Evolutionary conservation across 2,797 vertebrate species (phyloP).

Genomic region (Onychomys arenicola): DNA sequence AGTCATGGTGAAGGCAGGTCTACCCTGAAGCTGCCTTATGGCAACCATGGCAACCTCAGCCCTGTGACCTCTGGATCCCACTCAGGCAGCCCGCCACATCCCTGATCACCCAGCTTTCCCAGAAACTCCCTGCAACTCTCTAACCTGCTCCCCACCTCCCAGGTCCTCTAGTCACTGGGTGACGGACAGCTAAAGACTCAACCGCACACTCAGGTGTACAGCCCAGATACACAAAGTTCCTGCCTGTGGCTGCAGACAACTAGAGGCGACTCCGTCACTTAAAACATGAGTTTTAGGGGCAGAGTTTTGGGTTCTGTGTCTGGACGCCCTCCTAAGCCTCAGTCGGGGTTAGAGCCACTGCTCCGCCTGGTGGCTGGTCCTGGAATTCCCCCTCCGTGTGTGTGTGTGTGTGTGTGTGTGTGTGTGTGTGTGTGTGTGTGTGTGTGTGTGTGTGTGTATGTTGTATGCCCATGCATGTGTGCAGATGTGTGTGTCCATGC

Average conservation of each 20-base stretch:
- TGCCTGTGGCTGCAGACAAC: background rate
- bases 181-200: background rate
- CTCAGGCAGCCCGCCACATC: background rate
- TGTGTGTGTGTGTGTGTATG: background rate
- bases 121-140: background rate
- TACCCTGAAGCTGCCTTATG: background rate
- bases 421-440: background rate
- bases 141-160: too few species aligned
- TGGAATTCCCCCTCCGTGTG: background rate
- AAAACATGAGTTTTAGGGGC: background rate
- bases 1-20: too few species aligned
- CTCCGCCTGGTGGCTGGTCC: conserved; percentile 47
- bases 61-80: too few species aligned
- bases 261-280: too few species aligned
- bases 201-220: background rate
- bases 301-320: background rate
- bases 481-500: background rate
- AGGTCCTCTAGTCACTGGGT: background rate
- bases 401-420: background rate
- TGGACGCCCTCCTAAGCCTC: background rate
- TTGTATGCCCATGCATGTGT: background rate
- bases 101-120: background rate
- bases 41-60: background rate
- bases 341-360: background rate
- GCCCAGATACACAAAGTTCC: background rate